phyloP scores from a whole-genome alignment of 2,888 invertebrate species.

The Apotomis turbidana region DNA sequence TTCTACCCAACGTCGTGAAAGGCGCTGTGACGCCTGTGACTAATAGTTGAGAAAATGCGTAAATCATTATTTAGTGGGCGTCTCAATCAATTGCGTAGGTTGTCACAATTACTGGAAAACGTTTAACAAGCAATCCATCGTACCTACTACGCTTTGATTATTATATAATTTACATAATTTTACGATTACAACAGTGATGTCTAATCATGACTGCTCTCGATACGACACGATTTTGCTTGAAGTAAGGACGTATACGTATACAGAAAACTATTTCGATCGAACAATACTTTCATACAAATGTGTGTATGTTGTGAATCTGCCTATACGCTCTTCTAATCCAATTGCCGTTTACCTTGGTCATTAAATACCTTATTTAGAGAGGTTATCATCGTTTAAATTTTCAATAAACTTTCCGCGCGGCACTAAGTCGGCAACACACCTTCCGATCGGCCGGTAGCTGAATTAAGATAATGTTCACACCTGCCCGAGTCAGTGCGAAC shows the following conservation, averaged over 20 bases:
- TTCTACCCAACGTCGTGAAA: background rate
- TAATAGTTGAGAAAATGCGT: slow-evolving; percentile 13
- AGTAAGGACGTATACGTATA: background rate
- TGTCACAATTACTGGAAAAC: slow-evolving; percentile 17
- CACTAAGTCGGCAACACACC: slow-evolving; percentile 63
- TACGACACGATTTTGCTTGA: background rate
- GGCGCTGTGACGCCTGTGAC: background rate
- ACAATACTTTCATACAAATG: background rate
- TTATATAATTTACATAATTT: background rate
- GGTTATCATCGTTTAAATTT: slow-evolving; percentile 40
- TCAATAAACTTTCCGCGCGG: slow-evolving; percentile 44
- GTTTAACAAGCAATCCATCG: slow-evolving; percentile 5
- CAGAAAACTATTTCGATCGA: background rate
- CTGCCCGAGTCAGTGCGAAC: slow-evolving; percentile 71
- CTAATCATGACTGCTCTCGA: background rate
- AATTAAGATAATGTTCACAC: slow-evolving; percentile 83
- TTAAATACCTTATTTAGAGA: slow-evolving; percentile 34
- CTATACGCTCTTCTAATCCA: background rate
- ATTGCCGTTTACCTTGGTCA: background rate
- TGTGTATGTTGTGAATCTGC: background rate
- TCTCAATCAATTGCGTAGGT: slow-evolving; percentile 7
- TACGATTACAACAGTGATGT: background rate
- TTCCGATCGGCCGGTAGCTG: slow-evolving; percentile 73
- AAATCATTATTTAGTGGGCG: slow-evolving; percentile 2
- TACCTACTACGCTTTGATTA: background rate